A percentile compares a stretch with the other conserved stretches of the same genome.
Evolutionary conservation across 1,140 invertebrate species (phyloP).

Genomic region (Gryon sp.): DNA sequence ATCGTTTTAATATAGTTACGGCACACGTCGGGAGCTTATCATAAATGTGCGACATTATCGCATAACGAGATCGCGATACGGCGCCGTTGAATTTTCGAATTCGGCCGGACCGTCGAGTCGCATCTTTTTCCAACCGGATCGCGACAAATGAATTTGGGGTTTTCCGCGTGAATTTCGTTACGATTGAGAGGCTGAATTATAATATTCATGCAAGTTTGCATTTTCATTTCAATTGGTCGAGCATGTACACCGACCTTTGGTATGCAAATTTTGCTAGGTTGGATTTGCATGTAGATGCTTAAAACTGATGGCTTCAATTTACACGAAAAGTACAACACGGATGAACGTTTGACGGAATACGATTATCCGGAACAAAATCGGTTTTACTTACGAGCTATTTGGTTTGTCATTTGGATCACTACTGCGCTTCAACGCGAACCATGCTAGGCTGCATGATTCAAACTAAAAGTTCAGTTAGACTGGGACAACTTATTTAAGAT

Average conservation of each 20-base stretch:
- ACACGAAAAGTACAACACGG: conserved; percentile 52
- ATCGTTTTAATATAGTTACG: conserved; percentile 39
- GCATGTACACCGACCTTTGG: conserved; percentile 69
- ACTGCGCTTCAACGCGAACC: conserved; percentile 9
- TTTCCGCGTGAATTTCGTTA: conserved; percentile 61
- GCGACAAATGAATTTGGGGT: conserved; percentile 53
- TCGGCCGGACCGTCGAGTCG: neutral
- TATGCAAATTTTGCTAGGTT: conserved; percentile 67
- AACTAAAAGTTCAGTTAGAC: neutral
- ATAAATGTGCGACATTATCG: conserved; percentile 37
- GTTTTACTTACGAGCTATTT: conserved; percentile 50
- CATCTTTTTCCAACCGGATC: conserved; percentile 43
- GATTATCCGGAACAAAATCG: conserved; percentile 35
- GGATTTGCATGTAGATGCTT: conserved; percentile 69
- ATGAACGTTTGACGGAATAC: conserved; percentile 47
- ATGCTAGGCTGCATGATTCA: neutral
- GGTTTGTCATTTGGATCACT: conserved; percentile 39
- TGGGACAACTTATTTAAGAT: no score
- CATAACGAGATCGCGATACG: conserved; percentile 32
- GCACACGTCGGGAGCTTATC: conserved; percentile 26
- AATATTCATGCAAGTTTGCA: conserved; percentile 68
- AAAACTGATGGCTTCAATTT: conserved; percentile 64
- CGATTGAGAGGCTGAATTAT: conserved; percentile 55
- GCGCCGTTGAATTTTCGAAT: conserved; percentile 15
- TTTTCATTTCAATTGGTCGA: conserved; percentile 72